These are phyloP conservation scores for Tipula unca DNA, from an alignment of 2,888 invertebrate species.

Conservation along the genomic window DNA sequence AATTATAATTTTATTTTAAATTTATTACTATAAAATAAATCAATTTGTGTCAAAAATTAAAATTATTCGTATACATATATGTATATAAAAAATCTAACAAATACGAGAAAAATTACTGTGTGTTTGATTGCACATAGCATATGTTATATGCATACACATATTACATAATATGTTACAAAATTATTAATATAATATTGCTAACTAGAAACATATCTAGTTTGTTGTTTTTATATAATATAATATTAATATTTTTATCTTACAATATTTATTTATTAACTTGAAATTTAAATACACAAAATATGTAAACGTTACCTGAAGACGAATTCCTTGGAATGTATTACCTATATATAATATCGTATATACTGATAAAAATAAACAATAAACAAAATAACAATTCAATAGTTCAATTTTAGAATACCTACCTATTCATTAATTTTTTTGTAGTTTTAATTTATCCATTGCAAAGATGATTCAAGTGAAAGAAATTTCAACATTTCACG, in stretches of 20 bases:
- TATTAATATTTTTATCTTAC: not conserved
- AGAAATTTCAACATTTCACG: no score
- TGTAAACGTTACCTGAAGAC: not conserved
- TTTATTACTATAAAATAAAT: not conserved
- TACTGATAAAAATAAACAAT: not conserved
- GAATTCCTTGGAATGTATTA: not conserved
- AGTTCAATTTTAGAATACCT: not conserved
- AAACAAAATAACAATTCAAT: not conserved
- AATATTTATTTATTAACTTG: not conserved
- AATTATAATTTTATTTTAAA: not conserved
- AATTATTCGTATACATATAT: no score
- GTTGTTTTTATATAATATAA: not conserved
- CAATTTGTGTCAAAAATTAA: not conserved
- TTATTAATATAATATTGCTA: not conserved
- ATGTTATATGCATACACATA: not conserved
- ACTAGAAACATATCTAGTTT: not conserved
- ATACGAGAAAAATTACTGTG: not conserved
- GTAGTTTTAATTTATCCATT: no score
- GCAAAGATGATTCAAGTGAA: no score
- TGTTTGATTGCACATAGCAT: not conserved
- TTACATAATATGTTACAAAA: not conserved
- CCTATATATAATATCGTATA: not conserved
- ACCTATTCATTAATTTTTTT: no score
- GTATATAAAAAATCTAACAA: not conserved
- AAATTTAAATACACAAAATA: not conserved